Evolutionary conservation across 1,140 invertebrate species (phyloP), one percentile per base, ranked within the genome.

Genomic region (Paracyclopina nana): DNA sequence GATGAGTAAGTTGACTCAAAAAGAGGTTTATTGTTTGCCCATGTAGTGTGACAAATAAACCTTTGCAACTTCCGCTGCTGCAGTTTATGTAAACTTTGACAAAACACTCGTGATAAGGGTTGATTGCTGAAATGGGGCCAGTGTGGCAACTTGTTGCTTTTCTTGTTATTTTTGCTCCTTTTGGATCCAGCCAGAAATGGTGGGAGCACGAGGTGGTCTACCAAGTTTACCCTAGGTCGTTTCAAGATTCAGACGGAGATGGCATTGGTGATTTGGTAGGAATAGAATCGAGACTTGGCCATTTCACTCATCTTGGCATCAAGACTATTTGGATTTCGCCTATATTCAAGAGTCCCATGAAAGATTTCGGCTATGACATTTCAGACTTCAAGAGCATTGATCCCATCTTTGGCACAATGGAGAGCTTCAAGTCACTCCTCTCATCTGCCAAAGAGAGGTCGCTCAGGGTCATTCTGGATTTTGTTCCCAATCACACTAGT

Each of bases 401-500:
- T 48, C 60, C 67, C 0, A 61, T 66, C 11, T 75, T 73, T 56
- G 78, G 77, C 2, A 77, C 70, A 0, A 59, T 79, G 60, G 61
- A 64, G 12, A 73, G 78, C 43, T 78, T 80, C 55, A 64, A 72
- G 1, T 56, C 60, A 0, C 61, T 79, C 1, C 49, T 71, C 1
- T 57, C 58, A 29, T 54, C 60, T 22, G 53, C 63, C 26, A 60
- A 66, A 29, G 61, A 65, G 49, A 61, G 61, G 55, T 80, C 71
- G 48, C 70, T 86, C 16, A 79, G 78, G 62, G 60, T 87, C 1
- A 67, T 88, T 11, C 60, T 87, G 61, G 82, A 87, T 59, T 76
- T 86, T 58, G 76, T 86, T 12, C 82, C 82, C 2, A 87, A 87
- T 65, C 81, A 87, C 61, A 77, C 79, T 0, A 82, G 80, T 56